These are phyloP conservation scores for Paedocypris micromegethes DNA, from an alignment of 2,797 vertebrate species.

Conservation along the genomic window DNA sequence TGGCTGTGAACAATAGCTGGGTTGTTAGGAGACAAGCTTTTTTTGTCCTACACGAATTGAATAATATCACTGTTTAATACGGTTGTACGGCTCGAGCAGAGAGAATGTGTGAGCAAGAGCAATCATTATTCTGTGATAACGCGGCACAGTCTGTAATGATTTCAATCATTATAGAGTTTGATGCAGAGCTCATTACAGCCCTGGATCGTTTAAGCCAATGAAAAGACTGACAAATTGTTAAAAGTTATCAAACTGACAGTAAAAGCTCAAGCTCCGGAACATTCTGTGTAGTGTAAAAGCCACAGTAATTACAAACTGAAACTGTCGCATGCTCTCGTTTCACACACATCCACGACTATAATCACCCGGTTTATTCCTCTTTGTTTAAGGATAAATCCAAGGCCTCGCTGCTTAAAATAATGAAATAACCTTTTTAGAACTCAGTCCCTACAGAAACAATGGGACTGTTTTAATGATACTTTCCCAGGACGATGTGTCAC, in stretches of 20 bases:
- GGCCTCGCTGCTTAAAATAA: neutral
- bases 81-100: neutral
- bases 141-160: conserved; percentile 14
- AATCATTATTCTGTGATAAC: conserved; percentile 16
- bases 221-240: conserved; percentile 30
- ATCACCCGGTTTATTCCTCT: conserved; percentile 1
- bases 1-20: too few relatives aligned
- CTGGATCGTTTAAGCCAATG: conserved; percentile 23
- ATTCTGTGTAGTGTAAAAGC: conserved; percentile 34
- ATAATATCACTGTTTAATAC: neutral
- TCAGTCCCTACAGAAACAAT: too few relatives aligned
- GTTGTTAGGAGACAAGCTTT: neutral
- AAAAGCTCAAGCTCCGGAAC: conserved; percentile 31
- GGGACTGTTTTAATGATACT: too few relatives aligned
- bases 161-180: conserved; percentile 21
- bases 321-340: neutral
- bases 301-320: conserved; percentile 31
- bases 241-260: conserved; percentile 28
- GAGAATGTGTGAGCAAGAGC: conserved; percentile 7
- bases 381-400: neutral
- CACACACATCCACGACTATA: conserved; percentile 16
- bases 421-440: neutral
- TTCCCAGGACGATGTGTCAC: too few relatives aligned
- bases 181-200: conserved; percentile 22
- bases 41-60: neutral